phyloP scores from a whole-genome alignment of 1,140 invertebrate species.

The Holcopasites calliopsidis region DNA sequence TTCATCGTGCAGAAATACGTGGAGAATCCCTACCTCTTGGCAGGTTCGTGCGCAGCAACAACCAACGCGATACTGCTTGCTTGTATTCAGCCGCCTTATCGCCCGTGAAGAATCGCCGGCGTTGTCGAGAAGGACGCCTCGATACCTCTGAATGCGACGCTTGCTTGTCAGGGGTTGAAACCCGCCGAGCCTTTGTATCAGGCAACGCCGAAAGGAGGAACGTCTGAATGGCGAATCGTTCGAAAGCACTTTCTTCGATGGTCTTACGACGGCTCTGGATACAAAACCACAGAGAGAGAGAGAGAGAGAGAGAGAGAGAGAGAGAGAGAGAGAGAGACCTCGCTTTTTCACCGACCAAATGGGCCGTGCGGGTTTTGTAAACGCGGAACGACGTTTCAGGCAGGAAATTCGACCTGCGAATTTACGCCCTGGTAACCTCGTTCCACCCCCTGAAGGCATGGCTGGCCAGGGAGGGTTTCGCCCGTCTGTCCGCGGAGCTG shows the following conservation, averaged over 20 bases:
- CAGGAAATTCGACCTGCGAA: conserved; percentile 72
- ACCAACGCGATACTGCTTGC: neutral
- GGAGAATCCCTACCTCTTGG: conserved; percentile 83
- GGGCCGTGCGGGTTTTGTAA: neutral
- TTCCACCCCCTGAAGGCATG: conserved; percentile 83
- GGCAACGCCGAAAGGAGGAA: neutral
- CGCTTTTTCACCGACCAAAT: neutral
- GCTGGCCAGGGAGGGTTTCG: conserved; percentile 83
- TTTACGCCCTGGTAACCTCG: conserved; percentile 74
- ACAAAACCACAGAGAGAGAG: neutral
- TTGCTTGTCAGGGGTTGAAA: neutral
- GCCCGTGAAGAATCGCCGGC: neutral
- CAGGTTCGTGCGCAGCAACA: conserved; percentile 82
- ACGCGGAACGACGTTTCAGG: conserved; percentile 72
- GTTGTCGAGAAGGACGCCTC: conserved; percentile 21
- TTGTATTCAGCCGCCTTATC: conserved; percentile 24
- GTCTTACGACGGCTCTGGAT: neutral
- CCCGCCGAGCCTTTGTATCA: conserved; percentile 8
- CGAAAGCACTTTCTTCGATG: conserved; percentile 25
- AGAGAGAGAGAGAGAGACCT: neutral
- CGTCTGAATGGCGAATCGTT: conserved; percentile 24
- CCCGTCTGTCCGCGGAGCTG: conserved; percentile 81
- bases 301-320: too few relatives aligned
- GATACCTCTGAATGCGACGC: neutral
- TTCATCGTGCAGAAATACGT: conserved; percentile 82